Evolutionary conservation across 2,797 vertebrate genomes (phyloP), one percentile per base, ranked within the genome.

Genomic region (Xiphophorus birchmanni): DNA sequence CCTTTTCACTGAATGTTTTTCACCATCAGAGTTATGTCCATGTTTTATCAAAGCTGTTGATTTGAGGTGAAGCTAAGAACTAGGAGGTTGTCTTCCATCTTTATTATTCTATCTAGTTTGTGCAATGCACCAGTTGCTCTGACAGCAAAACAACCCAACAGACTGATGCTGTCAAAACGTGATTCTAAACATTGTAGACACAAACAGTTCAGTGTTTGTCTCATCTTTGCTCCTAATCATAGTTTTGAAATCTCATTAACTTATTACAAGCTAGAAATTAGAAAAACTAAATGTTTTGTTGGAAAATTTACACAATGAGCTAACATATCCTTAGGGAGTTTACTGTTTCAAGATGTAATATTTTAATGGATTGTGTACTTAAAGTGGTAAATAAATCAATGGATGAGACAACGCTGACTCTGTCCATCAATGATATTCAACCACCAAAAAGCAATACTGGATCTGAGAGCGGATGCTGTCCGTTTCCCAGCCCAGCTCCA

Each of bases 401-500:
- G 10, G 50, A 56, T 42, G 56, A 76, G 1, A 78, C 67, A n/a
- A 86, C 42, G 81, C 37, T 58, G 72, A 81, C 12, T 72, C 17
- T 17, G 45, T 29, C 26, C 44, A 72, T 45, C n/a, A 47, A 47
- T 72, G n/a, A 29, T 29, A 17, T 29, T 45, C 7, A 72, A 72
- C 42, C 26, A 47, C 42, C 26, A 47, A 5, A 29, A 72, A 72
- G 44, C 42, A 72, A 45, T 29, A 15, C 26, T 72, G 69, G 40
- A 72, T 45, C 69, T 17, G n/a, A 45, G 42, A 72, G 13, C 8
- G 13, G 44, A 72, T 40, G 42, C 67, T 12, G 67, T 58, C 44
- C 21, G 65, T 13, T 77, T 77, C 12, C 69, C 72, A 6, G n/a
- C n/a, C 5, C 18, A 13, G 26, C 75, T 83, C 84, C 83, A 74